Conservation (phyloP, 2,888 invertebrate genomes). For the Aleiodes leptofemur region DNA sequence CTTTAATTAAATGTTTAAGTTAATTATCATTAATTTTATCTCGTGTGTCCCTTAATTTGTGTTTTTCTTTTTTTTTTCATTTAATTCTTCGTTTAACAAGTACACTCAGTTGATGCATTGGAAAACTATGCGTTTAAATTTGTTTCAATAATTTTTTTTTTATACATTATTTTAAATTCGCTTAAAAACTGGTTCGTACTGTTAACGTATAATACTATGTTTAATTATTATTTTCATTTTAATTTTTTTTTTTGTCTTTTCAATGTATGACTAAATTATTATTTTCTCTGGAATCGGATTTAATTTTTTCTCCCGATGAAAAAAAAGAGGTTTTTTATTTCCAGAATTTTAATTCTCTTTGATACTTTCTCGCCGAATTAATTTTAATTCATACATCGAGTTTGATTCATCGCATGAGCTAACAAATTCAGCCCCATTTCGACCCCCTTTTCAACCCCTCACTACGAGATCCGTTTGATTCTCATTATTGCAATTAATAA, state of each 20-base stretch:
- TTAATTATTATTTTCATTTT: constrained; percentile 40
- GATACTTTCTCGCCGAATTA: constrained; percentile 16
- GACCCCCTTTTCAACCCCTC: constrained; percentile 51
- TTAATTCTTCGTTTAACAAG: constrained; percentile 39
- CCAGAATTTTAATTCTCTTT: background rate
- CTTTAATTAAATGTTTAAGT: constrained; percentile 18
- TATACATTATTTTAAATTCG: constrained; percentile 50
- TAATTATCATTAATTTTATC: constrained; percentile 7
- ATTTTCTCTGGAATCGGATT: background rate
- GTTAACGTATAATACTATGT: constrained; percentile 55
- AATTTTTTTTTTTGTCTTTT: constrained; percentile 43
- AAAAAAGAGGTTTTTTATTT: background rate
- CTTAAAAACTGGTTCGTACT: constrained; percentile 53
- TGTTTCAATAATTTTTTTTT: constrained; percentile 44
- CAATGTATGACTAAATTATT: constrained; percentile 46
- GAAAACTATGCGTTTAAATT: constrained; percentile 52
- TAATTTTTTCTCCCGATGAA: background rate
- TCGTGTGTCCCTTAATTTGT: background rate
- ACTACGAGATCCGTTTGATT: constrained; percentile 70
- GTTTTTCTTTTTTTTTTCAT: constrained; percentile 10
- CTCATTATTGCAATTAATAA: constrained; percentile 63
- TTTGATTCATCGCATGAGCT: constrained; percentile 70
- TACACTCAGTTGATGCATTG: constrained; percentile 50
- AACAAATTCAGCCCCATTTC: constrained; percentile 59
- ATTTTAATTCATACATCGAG: constrained; percentile 61